Conservation (phyloP, 2,797 vertebrate species). For the Tadarida brasiliensis region DNA sequence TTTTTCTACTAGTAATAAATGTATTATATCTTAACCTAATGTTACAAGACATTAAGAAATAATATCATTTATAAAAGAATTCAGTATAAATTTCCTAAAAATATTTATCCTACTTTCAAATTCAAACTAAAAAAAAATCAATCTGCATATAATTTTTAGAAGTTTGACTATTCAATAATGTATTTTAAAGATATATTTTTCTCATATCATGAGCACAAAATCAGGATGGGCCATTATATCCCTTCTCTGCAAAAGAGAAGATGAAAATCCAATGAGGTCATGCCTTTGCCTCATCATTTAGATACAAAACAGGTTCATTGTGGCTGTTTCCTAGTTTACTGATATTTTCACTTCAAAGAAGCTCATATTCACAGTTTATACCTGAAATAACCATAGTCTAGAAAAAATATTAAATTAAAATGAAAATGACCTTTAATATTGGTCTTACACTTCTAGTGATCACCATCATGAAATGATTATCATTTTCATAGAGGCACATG, state of each 20-base stretch:
- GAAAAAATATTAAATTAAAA: conserved; percentile 61
- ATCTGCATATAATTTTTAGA: conserved; percentile 61
- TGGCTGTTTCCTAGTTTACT: conserved; percentile 17
- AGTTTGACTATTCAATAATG: conserved; percentile 52
- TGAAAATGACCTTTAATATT: conserved; percentile 67
- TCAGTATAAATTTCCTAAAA: conserved; percentile 14
- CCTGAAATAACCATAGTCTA: conserved; percentile 42
- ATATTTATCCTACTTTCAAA: conserved; percentile 60
- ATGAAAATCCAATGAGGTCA: conserved; percentile 69
- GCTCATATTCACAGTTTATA: conserved; percentile 48
- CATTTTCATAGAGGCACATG: not conserved
- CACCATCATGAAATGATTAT: conserved; percentile 7
- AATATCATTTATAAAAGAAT: conserved; percentile 22
- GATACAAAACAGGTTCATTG: conserved; percentile 57
- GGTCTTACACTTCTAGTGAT: conserved; percentile 16
- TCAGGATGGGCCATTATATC: conserved; percentile 39
- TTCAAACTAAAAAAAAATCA: conserved; percentile 2
- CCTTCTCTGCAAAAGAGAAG: conserved; percentile 63
- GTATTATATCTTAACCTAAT: conserved; percentile 38
- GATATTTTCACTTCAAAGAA: conserved; percentile 59
- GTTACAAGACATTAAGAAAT: not conserved
- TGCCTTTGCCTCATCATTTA: conserved; percentile 60
- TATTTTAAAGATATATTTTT: conserved; percentile 66
- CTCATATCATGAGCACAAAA: conserved; percentile 24
- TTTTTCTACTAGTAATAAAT: conserved; percentile 23